Evolutionary conservation across 2,113 vertebrate genomes (phyloP), one percentile per base, ranked within the genome.

Genomic region (Hiodon alosoides): DNA sequence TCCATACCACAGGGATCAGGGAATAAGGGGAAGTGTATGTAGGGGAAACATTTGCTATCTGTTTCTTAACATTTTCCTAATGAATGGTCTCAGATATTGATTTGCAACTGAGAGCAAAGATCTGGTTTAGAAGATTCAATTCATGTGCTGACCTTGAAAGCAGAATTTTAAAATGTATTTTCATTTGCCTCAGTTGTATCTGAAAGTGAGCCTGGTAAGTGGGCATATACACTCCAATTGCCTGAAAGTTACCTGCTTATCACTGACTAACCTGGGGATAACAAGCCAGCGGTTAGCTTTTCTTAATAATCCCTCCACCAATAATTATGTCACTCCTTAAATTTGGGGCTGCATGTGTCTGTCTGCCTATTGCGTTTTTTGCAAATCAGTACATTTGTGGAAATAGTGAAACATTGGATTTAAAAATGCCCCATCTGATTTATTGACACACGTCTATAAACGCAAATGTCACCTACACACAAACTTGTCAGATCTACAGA

Each of bases 271-370:
- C 71, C 59, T 50, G 7, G 17, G 46, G 48, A 31, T 31, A 53
- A 59, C 48, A 52, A 62, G 59, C 48, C 59, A 72, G 71, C 53
- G 71, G 62, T 64, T 72, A 64, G 71, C 59, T 50, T 60, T 64
- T 53, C n/a, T 50, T 72, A 17, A 62, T 47, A 59, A 17, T 31
- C 57, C 14, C 71, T 8, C 58, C 58, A 7, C 57, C 16, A n/a
- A 17, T 52, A 16, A 72, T 72, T 14, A 72, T 50, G 48, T 52
- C 71, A 72, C 53, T 50, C 14, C 14, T 16, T 52, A 14, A 62
- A 48, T n/a, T 50, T 51, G 14, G 4, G 50, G 16, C 59, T 72
- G 50, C 16, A 31, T 5, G 10, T 59, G 31, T 31, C 31, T 31
- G 31, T 31, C 31, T 31, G 31, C 31, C 31, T 31, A 31, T 31